Conservation (phyloP, 2,888 invertebrate genomes). For the Sipha maydis region DNA sequence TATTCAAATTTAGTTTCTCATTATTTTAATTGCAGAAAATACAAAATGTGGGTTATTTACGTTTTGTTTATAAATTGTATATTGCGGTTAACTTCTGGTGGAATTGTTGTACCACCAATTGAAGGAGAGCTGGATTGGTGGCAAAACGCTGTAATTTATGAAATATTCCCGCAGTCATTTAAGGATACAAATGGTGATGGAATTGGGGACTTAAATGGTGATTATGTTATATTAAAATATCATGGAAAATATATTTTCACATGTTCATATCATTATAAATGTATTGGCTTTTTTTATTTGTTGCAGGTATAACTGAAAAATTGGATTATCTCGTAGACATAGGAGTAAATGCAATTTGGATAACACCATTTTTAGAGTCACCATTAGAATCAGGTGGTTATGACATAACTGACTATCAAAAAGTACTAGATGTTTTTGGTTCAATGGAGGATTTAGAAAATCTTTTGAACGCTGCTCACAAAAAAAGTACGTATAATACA, state of each 20-base stretch:
- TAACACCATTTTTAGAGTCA: slow-evolving; percentile 50
- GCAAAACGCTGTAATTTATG: slow-evolving; percentile 46
- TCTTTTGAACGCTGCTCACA: slow-evolving; percentile 13
- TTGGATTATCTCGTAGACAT: slow-evolving; percentile 42
- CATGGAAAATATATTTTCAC: neutral
- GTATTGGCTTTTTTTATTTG: neutral
- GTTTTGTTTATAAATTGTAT: neutral
- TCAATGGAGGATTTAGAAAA: slow-evolving; percentile 39
- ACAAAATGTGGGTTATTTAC: neutral
- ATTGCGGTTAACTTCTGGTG: neutral
- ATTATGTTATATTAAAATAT: neutral
- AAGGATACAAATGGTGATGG: slow-evolving; percentile 46
- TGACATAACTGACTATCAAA: slow-evolving; percentile 24
- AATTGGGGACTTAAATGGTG: slow-evolving; percentile 41
- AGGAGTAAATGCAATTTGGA: slow-evolving; percentile 46
- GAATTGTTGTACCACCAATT: slow-evolving; percentile 1
- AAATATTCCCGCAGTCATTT: slow-evolving; percentile 48
- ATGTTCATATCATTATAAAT: neutral
- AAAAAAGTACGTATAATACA: slow-evolving; percentile 37
- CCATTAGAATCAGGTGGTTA: slow-evolving; percentile 48
- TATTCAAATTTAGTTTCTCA: no score
- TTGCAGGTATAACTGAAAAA: slow-evolving; percentile 39
- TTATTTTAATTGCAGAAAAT: neutral
- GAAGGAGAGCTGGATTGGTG: slow-evolving; percentile 38
- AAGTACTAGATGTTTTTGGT: slow-evolving; percentile 29